Base-by-base conservation (phyloP, 1,140 invertebrate species). In the Listronotus bonariensis region DNA sequence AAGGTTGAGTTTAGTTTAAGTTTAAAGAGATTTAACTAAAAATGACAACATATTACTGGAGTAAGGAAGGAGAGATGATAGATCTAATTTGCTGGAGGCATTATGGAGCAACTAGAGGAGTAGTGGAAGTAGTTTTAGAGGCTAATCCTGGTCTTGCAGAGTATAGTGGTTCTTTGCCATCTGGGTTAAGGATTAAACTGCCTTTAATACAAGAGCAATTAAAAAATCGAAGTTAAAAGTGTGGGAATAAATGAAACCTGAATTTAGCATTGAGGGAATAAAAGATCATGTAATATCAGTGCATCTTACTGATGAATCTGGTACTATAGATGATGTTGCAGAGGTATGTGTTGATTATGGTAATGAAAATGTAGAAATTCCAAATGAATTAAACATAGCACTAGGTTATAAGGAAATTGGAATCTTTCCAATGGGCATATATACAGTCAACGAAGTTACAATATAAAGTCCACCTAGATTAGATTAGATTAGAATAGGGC, bases 1-100 rank as follows among this genome's bases (percentile, higher is more conserved):
- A 38, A 38, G 36, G 36, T 38, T 38, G 36, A 38, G 36, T 38
- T 38, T 38, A 38, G 36, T 38, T 38, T 38, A 38, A 38, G 36
- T 38, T 38, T 38, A 12, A 38, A 38, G 36, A 38, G 36, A 38
- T 38, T 38, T 38, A 38, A 38, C 36, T 38, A 38, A 38, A 38
- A 38, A 38, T 38, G 36, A 38, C 36, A 38, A 38, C 36, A 38
- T 38, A 38, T 38, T 38, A 38, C 36, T 38, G 36, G 36, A 38
- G 36, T 38, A 38, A 38, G 36, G 36, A 38, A 38, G 36, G 36
- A 38, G 36, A 38, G 36, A 38, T 38, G 36, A 38, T 38, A 38
- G 36, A 38, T 38, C 36, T 38, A 38, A 38, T 38, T 38, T 38
- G 36, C 36, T 38, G 36, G 36, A 38, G 36, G 36, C 36, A 38